Base-by-base conservation (phyloP, 2,888 invertebrate genomes). In the Himalopsyche kuldschensis region DNA sequence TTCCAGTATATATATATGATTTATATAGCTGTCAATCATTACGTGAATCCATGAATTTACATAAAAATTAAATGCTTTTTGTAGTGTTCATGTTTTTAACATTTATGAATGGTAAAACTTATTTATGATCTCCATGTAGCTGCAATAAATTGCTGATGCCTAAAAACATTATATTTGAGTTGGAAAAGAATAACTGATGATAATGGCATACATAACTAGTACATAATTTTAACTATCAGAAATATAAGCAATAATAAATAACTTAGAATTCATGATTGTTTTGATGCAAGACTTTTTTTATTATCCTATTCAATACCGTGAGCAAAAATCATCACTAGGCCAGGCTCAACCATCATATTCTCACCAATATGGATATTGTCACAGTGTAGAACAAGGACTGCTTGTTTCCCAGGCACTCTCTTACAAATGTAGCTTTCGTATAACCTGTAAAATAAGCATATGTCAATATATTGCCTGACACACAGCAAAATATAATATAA, bases 321-420 rank as follows among this genome's bases (percentile, higher is more conserved):
- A 85, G 99, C 99, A 91, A 99, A 99, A 88, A 99, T 98, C 98
- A 99, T 98, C 80, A 99, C 98, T 86, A 99, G 93, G 1, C 98
- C 99, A 0, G 98, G 98, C 87, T 98, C 98, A 63, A 97, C 94
- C 94, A 98, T 97, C 94, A 99, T 97, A 88, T 98, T 98, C 86
- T 97, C 97, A 83, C 97, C 95, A 93, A 99, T 98, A 89, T 98
- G 98, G 3, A 95, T 93, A 89, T 99, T 99, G 91, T 99, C 98
- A 90, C 98, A 98, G 85, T 97, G 96, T 87, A 99, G 93, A 48
- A 98, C 98, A 86, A 98, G 93, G 82, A 99, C 98, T 8, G 98
- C 98, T 90, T 98, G 98, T 90, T 98, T 98, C 85, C 97, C 98
- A 81, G 98, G 98, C 87, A 99, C 97, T 88, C 98, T 93, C 89